A percentile compares a stretch with the other conserved stretches of the same genome.
phyloP scores from a whole-genome alignment of 2,113 vertebrate species.

The Hystrix brachyura region DNA sequence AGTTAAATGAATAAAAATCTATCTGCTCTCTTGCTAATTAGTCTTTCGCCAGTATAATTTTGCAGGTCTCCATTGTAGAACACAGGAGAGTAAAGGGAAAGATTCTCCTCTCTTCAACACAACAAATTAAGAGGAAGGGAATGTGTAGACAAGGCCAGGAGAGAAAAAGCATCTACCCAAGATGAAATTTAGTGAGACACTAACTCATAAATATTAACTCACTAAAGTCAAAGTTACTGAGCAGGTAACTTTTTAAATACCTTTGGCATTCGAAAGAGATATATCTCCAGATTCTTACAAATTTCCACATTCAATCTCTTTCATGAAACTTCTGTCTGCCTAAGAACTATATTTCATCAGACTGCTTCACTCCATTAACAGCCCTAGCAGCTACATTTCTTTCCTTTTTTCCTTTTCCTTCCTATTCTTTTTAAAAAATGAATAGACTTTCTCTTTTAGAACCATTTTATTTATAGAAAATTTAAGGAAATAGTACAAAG shows the following conservation, averaged over 20 bases:
- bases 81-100: neutral
- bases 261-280: neutral
- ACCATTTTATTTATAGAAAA: constrained; percentile 16
- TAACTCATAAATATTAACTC: neutral
- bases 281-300: neutral
- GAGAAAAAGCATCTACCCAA: neutral
- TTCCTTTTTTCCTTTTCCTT: neutral
- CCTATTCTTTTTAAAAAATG: neutral
- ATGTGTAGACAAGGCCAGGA: neutral
- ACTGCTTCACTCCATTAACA: neutral
- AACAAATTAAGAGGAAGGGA: constrained; percentile 21
- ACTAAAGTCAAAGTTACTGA: neutral
- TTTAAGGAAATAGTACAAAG: neutral
- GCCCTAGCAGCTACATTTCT: neutral
- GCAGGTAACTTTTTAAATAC: neutral
- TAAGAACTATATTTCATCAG: neutral
- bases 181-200: neutral
- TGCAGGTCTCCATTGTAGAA: neutral
- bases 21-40: neutral
- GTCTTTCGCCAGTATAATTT: constrained; percentile 30
- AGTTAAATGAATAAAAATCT: constrained; percentile 27
- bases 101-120: neutral
- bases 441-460: neutral
- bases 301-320: neutral
- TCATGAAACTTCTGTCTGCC: neutral